A percentile compares a stretch with the other conserved stretches of the same genome.
Conservation (phyloP, 1,140 invertebrate species). For the Pomacea maculata region DNA sequence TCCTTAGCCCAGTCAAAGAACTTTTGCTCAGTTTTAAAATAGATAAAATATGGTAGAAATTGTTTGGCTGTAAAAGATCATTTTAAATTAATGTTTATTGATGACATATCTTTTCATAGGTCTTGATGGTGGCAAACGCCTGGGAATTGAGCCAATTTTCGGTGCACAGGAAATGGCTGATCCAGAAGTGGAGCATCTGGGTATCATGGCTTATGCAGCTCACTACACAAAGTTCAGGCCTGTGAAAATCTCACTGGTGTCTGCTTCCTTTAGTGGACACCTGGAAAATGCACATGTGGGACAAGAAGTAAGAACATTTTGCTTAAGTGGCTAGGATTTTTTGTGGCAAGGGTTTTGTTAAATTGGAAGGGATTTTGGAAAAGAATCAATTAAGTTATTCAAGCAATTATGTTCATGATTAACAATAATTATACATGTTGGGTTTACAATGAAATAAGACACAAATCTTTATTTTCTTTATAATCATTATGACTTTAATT, state of each 20-base stretch:
- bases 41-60: no score
- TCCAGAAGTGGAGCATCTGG: slow-evolving; percentile 92
- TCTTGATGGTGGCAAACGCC: slow-evolving; percentile 57
- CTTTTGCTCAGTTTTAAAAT: not conserved
- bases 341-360: no score
- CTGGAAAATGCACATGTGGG: slow-evolving; percentile 47
- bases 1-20: not conserved
- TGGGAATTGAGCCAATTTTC: slow-evolving; percentile 87
- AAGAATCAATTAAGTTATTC: no score
- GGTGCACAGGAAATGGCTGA: slow-evolving; percentile 94
- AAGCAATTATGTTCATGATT: no score
- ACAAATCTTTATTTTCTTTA: no score
- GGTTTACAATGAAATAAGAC: no score
- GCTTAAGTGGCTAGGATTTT: no score
- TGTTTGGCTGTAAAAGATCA: not conserved
- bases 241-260: slow-evolving; percentile 45
- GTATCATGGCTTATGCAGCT: slow-evolving; percentile 94
- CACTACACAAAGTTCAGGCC: slow-evolving; percentile 88
- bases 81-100: not conserved
- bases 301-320: slow-evolving; percentile 38
- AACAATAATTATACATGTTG: no score
- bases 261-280: slow-evolving; percentile 46
- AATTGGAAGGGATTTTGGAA: no score
- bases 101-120: slow-evolving; percentile 42
- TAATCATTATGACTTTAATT: no score